Percentiles rank a stretch among this genome's conserved stretches.
Conservation (phyloP, 2,113 vertebrate genomes). For the Rhadina sibilatrix region DNA sequence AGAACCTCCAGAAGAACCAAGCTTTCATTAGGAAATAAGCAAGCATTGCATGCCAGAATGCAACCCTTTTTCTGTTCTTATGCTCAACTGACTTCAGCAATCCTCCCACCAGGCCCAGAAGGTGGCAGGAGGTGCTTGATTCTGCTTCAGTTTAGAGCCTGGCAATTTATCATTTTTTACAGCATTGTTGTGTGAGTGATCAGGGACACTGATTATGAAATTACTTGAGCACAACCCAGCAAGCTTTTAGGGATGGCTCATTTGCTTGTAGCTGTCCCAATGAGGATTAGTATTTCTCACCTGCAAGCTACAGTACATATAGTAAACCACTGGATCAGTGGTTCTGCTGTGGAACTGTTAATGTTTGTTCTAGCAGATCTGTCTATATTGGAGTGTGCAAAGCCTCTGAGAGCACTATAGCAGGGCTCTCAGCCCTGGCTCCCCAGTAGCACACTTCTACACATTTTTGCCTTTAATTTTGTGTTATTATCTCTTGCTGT, state of each 20-base stretch:
- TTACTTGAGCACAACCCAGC: not conserved
- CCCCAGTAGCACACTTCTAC: not conserved
- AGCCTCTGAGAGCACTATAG: slow-evolving; percentile 16
- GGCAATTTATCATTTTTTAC: not conserved
- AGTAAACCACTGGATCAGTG: slow-evolving; percentile 55
- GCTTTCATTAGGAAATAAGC: not conserved
- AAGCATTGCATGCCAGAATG: not conserved
- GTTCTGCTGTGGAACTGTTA: slow-evolving; percentile 48
- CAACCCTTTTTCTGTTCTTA: not conserved
- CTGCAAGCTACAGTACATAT: slow-evolving; percentile 30
- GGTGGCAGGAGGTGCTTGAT: not conserved
- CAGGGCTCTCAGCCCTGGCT: slow-evolving; percentile 9
- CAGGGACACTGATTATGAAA: not conserved
- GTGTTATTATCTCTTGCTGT: slow-evolving; percentile 29
- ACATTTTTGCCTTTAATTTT: slow-evolving; percentile 46
- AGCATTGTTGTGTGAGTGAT: not conserved
- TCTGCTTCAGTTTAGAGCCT: not conserved
- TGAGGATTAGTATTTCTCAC: slow-evolving; percentile 57
- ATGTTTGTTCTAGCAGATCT: slow-evolving; percentile 55
- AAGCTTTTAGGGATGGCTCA: slow-evolving; percentile 55
- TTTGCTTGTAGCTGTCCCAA: slow-evolving; percentile 43
- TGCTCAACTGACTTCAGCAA: not conserved
- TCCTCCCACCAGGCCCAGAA: not conserved
- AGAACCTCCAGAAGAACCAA: not conserved
- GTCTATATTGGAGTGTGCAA: not conserved